Evolutionary conservation across 2,797 vertebrate genomes (phyloP).

Genomic region (Petrocephalus schoutedeni): DNA sequence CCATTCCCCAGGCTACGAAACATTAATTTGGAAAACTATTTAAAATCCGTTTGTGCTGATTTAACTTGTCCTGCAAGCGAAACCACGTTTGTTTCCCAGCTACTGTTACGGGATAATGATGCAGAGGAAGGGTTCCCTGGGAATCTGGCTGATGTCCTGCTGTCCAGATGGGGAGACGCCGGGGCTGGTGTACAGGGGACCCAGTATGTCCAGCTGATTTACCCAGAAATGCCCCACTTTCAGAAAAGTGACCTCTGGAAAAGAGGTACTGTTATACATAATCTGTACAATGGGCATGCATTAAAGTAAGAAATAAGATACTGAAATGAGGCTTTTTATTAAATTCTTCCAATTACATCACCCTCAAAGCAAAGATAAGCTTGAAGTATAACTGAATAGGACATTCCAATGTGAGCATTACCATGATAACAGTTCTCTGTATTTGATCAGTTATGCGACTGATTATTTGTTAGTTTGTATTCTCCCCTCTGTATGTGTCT

Average conservation of each 20-base stretch:
- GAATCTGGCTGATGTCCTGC: slow-evolving; percentile 50
- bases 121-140: slow-evolving; percentile 57
- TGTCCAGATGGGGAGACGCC: slow-evolving; percentile 46
- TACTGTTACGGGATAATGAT: slow-evolving; percentile 51
- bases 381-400: background rate
- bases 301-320: background rate
- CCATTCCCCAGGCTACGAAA: slow-evolving; percentile 53
- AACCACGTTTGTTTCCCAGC: slow-evolving; percentile 60
- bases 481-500: background rate
- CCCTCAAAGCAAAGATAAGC: background rate
- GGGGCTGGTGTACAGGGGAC: slow-evolving; percentile 34
- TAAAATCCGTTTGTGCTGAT: slow-evolving; percentile 54
- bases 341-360: background rate
- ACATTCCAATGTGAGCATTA: background rate
- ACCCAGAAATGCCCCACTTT: background rate
- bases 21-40: slow-evolving; percentile 55
- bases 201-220: slow-evolving; percentile 24
- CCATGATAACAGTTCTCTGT: background rate
- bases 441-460: background rate
- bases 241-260: background rate
- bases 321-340: background rate
- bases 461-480: background rate
- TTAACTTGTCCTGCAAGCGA: slow-evolving; percentile 64
- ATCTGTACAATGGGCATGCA: background rate
- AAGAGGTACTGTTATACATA: background rate